phyloP scores from a whole-genome alignment of 2,113 vertebrate species.

The Ctenomys sociabilis region DNA sequence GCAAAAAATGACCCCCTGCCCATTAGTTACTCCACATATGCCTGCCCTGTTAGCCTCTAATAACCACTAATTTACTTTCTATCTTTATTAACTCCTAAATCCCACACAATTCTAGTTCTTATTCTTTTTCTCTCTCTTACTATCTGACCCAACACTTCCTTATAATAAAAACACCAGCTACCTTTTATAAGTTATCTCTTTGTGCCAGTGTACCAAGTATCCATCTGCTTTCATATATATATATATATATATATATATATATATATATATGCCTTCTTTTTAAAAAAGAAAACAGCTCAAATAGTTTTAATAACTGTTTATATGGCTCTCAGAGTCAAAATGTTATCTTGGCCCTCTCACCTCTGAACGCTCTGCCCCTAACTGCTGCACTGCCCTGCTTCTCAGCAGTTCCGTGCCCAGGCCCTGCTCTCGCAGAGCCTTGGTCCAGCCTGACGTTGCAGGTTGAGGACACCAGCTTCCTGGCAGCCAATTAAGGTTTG shows the following conservation, averaged over 20 bases:
- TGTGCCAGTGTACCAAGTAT: not conserved
- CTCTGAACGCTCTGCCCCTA: not conserved
- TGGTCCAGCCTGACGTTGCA: not conserved
- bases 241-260: no score
- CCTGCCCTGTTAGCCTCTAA: not conserved
- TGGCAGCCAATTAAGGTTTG: not conserved
- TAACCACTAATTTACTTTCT: not conserved
- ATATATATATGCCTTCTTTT: not conserved
- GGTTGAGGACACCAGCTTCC: not conserved
- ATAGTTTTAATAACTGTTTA: not conserved
- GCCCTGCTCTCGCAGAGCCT: fast-evolving
- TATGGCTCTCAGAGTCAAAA: not conserved
- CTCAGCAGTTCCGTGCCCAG: not conserved
- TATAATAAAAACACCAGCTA: not conserved
- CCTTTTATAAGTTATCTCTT: not conserved
- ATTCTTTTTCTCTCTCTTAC: not conserved
- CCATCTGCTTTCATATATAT: not conserved
- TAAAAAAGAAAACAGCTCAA: not conserved
- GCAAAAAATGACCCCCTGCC: not conserved
- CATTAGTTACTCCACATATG: not conserved
- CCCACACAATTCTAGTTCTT: not conserved
- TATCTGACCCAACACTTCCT: not conserved
- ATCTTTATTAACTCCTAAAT: not conserved
- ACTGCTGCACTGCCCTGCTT: not conserved
- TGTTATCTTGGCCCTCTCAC: not conserved